phyloP scores from a whole-genome alignment of 2,888 invertebrate species.

The Oxytorus armatus region DNA sequence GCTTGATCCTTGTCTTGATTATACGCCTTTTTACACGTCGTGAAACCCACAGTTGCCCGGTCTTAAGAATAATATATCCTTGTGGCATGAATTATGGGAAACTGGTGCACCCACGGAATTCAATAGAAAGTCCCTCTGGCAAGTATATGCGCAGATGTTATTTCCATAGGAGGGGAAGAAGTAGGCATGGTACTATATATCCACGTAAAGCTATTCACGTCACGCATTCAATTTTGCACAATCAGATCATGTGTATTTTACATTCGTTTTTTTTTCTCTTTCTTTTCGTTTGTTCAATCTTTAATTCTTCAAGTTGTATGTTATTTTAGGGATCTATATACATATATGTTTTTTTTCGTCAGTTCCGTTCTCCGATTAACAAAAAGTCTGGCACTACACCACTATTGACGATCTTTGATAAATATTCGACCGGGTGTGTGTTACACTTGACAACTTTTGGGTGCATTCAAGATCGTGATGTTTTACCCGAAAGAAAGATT shows the following conservation, averaged over 20 bases:
- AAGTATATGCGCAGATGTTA: slow-evolving; percentile 65
- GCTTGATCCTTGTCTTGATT: slow-evolving; percentile 61
- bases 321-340: no score
- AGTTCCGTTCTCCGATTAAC: no score
- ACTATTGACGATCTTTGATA: no score
- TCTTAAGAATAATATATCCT: slow-evolving; percentile 63
- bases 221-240: slow-evolving; percentile 59
- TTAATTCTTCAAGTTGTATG: slow-evolving; percentile 41
- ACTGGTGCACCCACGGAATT: slow-evolving; percentile 65
- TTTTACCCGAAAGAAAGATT: no score
- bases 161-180: slow-evolving; percentile 61
- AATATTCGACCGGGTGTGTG: no score
- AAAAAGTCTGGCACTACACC: no score
- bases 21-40: slow-evolving; percentile 48
- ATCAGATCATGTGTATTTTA: slow-evolving; percentile 56
- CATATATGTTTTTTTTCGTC: no score
- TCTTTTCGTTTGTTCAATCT: slow-evolving; percentile 25
- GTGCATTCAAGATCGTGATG: no score
- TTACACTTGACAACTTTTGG: no score
- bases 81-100: slow-evolving; percentile 64
- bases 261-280: slow-evolving; percentile 24
- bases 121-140: slow-evolving; percentile 58
- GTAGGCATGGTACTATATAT: slow-evolving; percentile 28
- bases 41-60: slow-evolving; percentile 38
- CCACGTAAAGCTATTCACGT: slow-evolving; percentile 48